phyloP scores from a whole-genome alignment of 2,888 invertebrate genomes.

The Pseudococcus longispinus region DNA sequence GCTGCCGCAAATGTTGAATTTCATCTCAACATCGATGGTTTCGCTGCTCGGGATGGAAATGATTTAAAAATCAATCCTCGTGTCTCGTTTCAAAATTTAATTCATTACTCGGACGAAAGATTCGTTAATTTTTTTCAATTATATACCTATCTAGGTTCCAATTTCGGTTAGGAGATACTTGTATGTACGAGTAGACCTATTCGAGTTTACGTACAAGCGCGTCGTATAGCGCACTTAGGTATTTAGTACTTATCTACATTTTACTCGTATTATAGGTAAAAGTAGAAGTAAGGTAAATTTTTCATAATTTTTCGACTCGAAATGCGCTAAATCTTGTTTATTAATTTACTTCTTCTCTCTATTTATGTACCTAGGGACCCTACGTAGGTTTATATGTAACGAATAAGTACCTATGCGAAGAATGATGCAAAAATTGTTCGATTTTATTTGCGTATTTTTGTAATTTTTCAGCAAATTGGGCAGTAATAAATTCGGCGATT shows the following conservation, averaged over 20 bases:
- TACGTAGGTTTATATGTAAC: neutral
- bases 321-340: too few relatives aligned
- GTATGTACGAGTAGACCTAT: too few relatives aligned
- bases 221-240: too few relatives aligned
- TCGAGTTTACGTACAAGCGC: too few relatives aligned
- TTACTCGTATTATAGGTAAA: too few relatives aligned
- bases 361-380: too few relatives aligned
- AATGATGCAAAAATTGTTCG: too few relatives aligned
- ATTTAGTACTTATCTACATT: too few relatives aligned
- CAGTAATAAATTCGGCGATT: slow-evolving; percentile 71
- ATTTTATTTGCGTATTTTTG: neutral
- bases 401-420: neutral
- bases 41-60: neutral
- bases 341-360: too few relatives aligned
- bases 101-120: neutral
- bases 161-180: too few relatives aligned
- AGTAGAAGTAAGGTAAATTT: too few relatives aligned
- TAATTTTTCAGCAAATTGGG: neutral
- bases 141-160: neutral
- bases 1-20: neutral
- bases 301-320: too few relatives aligned
- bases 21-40: neutral
- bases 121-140: neutral
- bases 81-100: neutral
- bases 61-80: neutral